These are phyloP conservation scores for Anomalospiza imberbis DNA, from an alignment of 2,797 vertebrate genomes.

Conservation along the genomic window DNA sequence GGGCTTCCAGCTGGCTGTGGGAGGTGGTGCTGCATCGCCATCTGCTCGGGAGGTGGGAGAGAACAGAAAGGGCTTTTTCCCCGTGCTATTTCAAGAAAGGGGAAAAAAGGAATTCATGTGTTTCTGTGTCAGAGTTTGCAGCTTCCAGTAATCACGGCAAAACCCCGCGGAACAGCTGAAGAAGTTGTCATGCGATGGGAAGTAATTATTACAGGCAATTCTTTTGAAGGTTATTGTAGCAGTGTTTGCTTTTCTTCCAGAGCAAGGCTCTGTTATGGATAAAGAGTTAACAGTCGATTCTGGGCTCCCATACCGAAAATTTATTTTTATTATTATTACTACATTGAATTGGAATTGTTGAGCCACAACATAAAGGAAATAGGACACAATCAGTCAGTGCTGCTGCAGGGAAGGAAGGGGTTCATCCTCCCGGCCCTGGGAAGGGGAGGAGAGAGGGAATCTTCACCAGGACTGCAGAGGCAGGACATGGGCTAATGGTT, in stretches of 20 bases:
- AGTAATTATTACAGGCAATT: background rate
- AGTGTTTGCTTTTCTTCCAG: background rate
- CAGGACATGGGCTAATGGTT: accelerated
- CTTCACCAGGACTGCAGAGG: background rate
- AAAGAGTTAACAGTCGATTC: background rate
- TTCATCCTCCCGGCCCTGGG: background rate
- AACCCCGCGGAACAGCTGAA: background rate
- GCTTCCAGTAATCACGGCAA: background rate
- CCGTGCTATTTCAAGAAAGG: background rate
- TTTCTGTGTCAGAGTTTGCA: background rate
- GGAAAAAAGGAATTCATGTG: background rate
- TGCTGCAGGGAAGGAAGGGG: background rate
- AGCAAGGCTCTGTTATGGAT: background rate
- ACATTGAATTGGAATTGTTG: background rate
- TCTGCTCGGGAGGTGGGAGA: conserved; percentile 23
- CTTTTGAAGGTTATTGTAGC: background rate
- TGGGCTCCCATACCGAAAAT: background rate
- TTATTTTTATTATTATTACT: background rate
- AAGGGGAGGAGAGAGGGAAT: background rate
- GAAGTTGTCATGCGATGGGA: background rate
- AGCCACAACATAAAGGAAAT: background rate
- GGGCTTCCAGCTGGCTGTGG: conserved; percentile 19
- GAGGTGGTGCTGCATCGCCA: background rate
- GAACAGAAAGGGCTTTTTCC: conserved; percentile 19
- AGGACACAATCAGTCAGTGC: background rate